These are phyloP conservation scores for Spheniscus humboldti DNA, from an alignment of 2,797 vertebrate species.

Conservation along the genomic window DNA sequence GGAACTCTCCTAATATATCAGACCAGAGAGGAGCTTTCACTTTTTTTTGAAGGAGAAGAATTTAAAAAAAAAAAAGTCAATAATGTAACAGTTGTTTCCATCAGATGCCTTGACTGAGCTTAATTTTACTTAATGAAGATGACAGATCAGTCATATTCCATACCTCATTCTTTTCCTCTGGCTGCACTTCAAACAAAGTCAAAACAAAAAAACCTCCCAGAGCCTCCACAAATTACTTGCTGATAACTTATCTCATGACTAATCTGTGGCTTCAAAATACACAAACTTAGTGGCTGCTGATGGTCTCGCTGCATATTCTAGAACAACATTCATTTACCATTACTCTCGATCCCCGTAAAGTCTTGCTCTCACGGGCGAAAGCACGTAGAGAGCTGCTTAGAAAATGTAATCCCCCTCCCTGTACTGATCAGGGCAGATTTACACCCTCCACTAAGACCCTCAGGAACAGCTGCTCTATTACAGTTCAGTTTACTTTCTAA, in stretches of 20 bases:
- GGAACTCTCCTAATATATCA: neutral
- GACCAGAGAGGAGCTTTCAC: neutral
- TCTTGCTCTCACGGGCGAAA: neutral
- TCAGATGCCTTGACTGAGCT: neutral
- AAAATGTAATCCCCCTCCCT: neutral
- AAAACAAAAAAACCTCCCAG: neutral
- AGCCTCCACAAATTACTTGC: neutral
- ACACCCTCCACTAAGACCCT: neutral
- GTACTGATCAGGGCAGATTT: neutral
- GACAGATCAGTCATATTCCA: neutral
- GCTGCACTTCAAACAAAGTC: neutral
- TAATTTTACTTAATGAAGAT: neutral
- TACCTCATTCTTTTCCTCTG: neutral
- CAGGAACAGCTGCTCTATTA: neutral
- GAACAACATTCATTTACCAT: neutral
- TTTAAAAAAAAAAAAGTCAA: no score
- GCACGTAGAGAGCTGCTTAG: neutral
- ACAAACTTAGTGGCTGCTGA: neutral
- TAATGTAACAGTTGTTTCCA: neutral
- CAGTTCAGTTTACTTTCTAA: neutral
- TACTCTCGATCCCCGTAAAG: neutral
- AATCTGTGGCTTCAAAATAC: neutral
- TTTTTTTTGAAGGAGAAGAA: neutral
- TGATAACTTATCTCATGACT: neutral
- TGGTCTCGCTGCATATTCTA: rapidly evolving